phyloP scores from a whole-genome alignment of 2,113 vertebrate species.

The Grantiella picta region DNA sequence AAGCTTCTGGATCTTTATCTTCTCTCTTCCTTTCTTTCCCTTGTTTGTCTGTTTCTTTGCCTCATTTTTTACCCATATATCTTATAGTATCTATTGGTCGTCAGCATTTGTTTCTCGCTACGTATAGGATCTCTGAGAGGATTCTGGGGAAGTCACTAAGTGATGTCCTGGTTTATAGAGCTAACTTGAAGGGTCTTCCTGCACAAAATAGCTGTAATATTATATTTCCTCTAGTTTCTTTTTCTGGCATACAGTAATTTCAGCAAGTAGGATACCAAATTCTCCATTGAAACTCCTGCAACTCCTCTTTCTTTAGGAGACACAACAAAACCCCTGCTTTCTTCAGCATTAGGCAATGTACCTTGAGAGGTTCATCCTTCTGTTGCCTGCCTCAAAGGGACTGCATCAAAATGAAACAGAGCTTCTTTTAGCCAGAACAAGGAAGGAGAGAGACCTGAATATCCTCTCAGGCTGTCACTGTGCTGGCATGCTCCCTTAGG shows the following conservation, averaged over 20 bases:
- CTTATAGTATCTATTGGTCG: background rate
- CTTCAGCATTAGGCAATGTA: background rate
- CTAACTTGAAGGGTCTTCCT: background rate
- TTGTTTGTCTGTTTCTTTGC: background rate
- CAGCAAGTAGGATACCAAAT: background rate
- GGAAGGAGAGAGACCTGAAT: background rate
- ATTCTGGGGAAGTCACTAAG: background rate
- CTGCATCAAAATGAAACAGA: background rate
- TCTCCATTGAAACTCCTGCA: background rate
- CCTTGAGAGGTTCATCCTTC: background rate
- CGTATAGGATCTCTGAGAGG: background rate
- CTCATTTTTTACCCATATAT: background rate
- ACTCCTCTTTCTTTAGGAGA: background rate
- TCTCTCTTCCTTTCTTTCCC: rapidly evolving
- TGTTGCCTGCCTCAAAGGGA: background rate
- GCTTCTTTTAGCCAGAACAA: background rate
- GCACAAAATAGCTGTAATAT: background rate
- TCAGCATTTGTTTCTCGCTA: background rate
- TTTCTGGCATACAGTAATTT: background rate
- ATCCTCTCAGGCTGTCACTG: background rate
- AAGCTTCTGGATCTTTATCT: background rate
- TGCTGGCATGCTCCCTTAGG: background rate
- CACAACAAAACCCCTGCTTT: background rate
- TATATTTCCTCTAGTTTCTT: background rate
- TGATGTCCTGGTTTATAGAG: background rate